A percentile compares a stretch with the other conserved stretches of the same genome.
phyloP scores from a whole-genome alignment of 2,113 vertebrate genomes.

The Psammodynastes pulverulentus region DNA sequence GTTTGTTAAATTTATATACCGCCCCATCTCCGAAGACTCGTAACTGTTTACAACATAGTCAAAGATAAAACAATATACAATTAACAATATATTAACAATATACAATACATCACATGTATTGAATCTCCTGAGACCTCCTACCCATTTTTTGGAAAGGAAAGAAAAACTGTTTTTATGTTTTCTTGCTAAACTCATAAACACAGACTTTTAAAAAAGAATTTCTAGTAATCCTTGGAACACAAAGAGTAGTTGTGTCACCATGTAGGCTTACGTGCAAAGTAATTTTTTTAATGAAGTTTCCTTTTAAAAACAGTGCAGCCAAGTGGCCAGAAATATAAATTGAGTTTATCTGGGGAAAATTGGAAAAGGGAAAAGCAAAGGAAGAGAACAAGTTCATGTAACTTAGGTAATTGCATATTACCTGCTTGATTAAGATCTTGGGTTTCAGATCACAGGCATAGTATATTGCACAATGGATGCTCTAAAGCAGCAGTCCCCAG shows the following conservation, averaged over 20 bases:
- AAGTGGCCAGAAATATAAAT: neutral
- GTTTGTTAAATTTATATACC: no score
- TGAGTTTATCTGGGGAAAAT: neutral
- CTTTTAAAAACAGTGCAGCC: neutral
- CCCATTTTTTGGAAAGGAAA: neutral
- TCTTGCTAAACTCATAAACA: neutral
- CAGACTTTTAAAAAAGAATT: neutral
- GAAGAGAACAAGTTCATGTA: neutral
- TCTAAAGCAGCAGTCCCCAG: neutral
- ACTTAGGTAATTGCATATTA: neutral
- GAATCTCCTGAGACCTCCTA: neutral
- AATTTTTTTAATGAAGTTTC: neutral
- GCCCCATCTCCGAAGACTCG: no score
- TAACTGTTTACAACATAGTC: no score
- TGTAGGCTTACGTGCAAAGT: neutral
- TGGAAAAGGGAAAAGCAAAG: neutral
- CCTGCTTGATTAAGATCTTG: neutral
- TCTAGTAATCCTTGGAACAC: neutral
- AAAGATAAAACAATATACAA: no score
- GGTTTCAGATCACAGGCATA: neutral
- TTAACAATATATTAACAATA: no score
- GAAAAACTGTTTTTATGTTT: neutral
- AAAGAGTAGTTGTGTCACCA: neutral
- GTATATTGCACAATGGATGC: neutral
- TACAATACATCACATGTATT: neutral